These are phyloP conservation scores for Uromys caudimaculatus DNA, from an alignment of 2,797 vertebrate species.

Conservation along the genomic window DNA sequence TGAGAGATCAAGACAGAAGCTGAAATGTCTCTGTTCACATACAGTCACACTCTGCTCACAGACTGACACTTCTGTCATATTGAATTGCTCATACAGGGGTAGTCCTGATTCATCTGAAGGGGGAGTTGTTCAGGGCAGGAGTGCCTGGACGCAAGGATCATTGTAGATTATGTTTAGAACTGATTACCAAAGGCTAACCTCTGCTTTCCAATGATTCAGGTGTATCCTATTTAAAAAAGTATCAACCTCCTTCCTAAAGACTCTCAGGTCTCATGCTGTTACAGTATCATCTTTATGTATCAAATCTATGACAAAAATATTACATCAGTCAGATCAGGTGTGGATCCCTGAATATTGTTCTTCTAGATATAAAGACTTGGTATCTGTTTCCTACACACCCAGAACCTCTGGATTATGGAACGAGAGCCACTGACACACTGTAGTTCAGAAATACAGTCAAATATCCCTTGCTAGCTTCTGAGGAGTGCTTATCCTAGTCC, in stretches of 20 bases:
- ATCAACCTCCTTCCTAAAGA: neutral
- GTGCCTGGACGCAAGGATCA: neutral
- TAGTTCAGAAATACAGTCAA: neutral
- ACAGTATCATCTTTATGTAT: neutral
- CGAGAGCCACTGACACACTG: neutral
- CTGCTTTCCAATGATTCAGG: neutral
- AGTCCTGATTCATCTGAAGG: neutral
- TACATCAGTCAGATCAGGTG: neutral
- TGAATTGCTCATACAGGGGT: neutral
- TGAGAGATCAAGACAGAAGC: neutral
- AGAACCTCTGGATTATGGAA: neutral
- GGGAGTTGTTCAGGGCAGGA: neutral
- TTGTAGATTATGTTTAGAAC: neutral
- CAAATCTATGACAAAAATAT: neutral
- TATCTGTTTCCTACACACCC: neutral
- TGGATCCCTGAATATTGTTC: neutral
- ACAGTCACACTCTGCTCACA: neutral
- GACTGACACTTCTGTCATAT: neutral
- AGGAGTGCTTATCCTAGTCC: neutral
- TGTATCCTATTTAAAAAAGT: neutral
- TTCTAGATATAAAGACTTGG: neutral
- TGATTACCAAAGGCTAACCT: neutral
- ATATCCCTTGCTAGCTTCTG: neutral
- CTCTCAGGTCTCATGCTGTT: neutral
- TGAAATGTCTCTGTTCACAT: neutral